Evolutionary conservation across 1,140 invertebrate genomes (phyloP).

Genomic region (Zophobas atratus): DNA sequence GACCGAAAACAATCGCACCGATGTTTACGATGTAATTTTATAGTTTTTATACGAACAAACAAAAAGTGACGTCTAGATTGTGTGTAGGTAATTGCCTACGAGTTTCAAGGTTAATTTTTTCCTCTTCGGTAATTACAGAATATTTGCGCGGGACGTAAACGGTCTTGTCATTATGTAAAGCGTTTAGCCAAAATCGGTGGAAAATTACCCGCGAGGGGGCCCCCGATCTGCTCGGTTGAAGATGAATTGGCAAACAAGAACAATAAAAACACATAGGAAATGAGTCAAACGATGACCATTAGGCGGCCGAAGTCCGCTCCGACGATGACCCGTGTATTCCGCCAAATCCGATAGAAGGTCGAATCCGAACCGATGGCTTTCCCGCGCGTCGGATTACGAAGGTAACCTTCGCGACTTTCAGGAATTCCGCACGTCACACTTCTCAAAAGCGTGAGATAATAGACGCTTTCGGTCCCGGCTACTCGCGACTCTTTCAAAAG

Average conservation of each 20-base stretch:
- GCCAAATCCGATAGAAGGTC: background rate
- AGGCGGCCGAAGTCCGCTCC: background rate
- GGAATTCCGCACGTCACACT: too few species aligned
- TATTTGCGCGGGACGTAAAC: slow-evolving; percentile 30
- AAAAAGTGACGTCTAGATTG: slow-evolving; percentile 13
- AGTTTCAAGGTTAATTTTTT: slow-evolving; percentile 28
- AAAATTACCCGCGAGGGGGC: background rate
- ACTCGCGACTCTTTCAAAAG: background rate
- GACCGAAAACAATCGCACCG: slow-evolving; percentile 12
- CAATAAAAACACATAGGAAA: slow-evolving; percentile 5
- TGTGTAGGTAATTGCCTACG: slow-evolving; percentile 4
- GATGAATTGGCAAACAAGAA: slow-evolving; percentile 26
- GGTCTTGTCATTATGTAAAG: slow-evolving; percentile 25
- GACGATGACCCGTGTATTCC: background rate
- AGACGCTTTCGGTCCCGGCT: too few species aligned
- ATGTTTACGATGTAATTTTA: slow-evolving; percentile 11
- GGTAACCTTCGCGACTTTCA: too few species aligned
- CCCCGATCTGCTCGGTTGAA: slow-evolving; percentile 19
- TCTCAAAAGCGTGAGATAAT: too few species aligned
- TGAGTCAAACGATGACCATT: slow-evolving; percentile 2
- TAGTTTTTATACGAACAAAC: slow-evolving; percentile 28
- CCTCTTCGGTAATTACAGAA: slow-evolving; percentile 28
- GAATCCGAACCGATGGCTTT: too few species aligned
- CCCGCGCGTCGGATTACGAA: too few species aligned
- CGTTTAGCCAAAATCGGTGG: slow-evolving; percentile 2